Base-by-base conservation (phyloP, 2,797 vertebrate genomes). In the Uromys caudimaculatus region DNA sequence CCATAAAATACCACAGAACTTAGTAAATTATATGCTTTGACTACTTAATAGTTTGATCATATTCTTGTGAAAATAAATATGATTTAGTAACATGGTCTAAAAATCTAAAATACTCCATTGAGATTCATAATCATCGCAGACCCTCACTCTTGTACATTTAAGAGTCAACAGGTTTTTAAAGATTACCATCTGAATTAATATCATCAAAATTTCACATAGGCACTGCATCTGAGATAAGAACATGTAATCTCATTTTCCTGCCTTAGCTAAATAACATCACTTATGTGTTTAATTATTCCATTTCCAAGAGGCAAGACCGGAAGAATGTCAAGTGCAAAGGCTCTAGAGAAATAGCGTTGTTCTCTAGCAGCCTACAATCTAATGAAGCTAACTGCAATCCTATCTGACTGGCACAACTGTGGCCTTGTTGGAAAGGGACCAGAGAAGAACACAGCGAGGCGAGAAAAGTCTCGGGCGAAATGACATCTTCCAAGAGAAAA, bases 161-260 rank as follows among this genome's bases (percentile, higher is more conserved):
- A 13, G 38, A 94, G 16, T 64, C 64, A 91, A 92, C 89, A 9
- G 14, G 35, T 29, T 83, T 94, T 90, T 89, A 44, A 58, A 44
- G 38, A 38, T 73, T 86, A 73, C 79, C 23, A 78, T 89, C 41
- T 83, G 62, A 75, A 93, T 82, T 32, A 90, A 23, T 50, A 78
- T 38, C 35, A 92, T 84, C 73, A 91, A 78, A 96, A 95, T 82
- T 77, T 88, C 54, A 58, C 91, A 24, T 52, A 88, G 27, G 47
- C n/a, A 90, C 35, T 90, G 78, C 91, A 85, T 64, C 83, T 19
- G 62, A 69, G 21, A 73, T 47, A 85, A 93, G 58, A 90, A 88
- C 47, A 78, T 32, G 23, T 75, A 88, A 79, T 77, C 23, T 91
- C 93, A 90, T 75, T 44, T 69, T 35, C 75, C 78, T 89, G 38